phyloP scores from a whole-genome alignment of 2,113 vertebrate species.

The Osmerus mordax region DNA sequence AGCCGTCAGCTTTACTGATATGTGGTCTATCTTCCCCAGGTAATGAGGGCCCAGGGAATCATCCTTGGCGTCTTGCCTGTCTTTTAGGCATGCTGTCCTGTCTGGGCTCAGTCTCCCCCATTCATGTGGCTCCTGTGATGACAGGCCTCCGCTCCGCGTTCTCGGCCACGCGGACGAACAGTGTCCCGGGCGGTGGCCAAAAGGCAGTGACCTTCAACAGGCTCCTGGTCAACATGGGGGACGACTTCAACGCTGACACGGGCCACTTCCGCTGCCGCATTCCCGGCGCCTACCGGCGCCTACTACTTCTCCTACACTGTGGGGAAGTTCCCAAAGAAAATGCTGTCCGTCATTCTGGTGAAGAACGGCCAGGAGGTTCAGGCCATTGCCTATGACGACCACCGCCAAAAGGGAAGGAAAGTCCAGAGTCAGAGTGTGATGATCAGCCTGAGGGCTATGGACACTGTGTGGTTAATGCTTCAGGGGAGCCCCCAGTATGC shows the following conservation, averaged over 20 bases:
- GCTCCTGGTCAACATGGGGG: conserved; percentile 70
- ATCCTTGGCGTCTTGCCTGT: conserved; percentile 38
- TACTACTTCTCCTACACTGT: conserved; percentile 77
- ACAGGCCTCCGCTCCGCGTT: conserved; percentile 66
- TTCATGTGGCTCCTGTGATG: conserved; percentile 39
- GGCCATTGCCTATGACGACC: conserved; percentile 71
- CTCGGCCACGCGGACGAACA: conserved; percentile 70
- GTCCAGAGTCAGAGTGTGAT: conserved; percentile 76
- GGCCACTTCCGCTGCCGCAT: conserved; percentile 73
- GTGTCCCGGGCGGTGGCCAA: conserved; percentile 67
- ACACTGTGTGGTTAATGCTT: conserved; percentile 71
- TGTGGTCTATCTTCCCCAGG: conserved; percentile 15
- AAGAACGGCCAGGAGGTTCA: conserved; percentile 77
- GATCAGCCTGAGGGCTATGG: conserved; percentile 67
- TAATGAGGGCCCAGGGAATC: conserved; percentile 39
- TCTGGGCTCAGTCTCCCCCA: conserved; percentile 35
- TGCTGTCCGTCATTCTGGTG: conserved; percentile 76
- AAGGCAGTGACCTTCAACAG: conserved; percentile 71
- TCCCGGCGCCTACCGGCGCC: conserved; percentile 69
- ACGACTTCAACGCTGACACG: conserved; percentile 70
- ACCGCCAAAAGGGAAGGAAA: conserved; percentile 68
- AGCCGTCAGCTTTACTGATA: not conserved
- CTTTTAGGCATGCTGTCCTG: conserved; percentile 45
- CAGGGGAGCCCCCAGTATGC: conserved; percentile 69
- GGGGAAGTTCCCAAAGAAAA: conserved; percentile 75